phyloP scores from a whole-genome alignment of 2,888 invertebrate species.

The Troglohyphantes excavatus region DNA sequence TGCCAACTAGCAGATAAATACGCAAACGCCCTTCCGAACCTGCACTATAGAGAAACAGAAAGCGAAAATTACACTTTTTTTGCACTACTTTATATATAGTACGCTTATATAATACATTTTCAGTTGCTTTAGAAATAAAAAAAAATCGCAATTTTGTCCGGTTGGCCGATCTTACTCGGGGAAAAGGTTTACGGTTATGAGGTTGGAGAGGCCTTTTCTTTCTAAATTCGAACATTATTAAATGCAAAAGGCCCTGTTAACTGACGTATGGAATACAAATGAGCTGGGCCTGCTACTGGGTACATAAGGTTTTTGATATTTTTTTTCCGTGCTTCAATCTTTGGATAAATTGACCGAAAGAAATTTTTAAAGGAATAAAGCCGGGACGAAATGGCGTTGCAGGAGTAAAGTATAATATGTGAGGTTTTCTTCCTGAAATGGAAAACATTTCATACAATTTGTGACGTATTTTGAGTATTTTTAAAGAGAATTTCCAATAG shows the following conservation, averaged over 20 bases:
- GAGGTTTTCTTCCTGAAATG: background rate
- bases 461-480: too few species aligned
- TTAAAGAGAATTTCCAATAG: too few species aligned
- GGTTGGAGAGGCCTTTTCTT: slow-evolving; percentile 36
- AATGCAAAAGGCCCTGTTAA: slow-evolving; percentile 49
- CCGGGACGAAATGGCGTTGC: background rate
- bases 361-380: slow-evolving; percentile 25
- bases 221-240: slow-evolving; percentile 62
- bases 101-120: too few species aligned
- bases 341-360: slow-evolving; percentile 52
- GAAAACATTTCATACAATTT: too few species aligned
- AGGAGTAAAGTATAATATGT: slow-evolving; percentile 19
- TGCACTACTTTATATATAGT: too few species aligned
- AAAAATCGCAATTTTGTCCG: slow-evolving; percentile 50
- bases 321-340: background rate
- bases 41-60: too few species aligned
- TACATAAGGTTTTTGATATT: background rate
- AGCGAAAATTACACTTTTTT: too few species aligned
- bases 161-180: slow-evolving; percentile 27
- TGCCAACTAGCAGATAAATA: slow-evolving; percentile 50
- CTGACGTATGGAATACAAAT: slow-evolving; percentile 51
- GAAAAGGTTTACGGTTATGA: slow-evolving; percentile 61
- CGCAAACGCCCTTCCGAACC: slow-evolving; percentile 11
- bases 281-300: background rate
- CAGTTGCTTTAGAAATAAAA: background rate